These are phyloP conservation scores for Siphlonurus alternatus DNA, from an alignment of 2,888 invertebrate species.

Conservation along the genomic window DNA sequence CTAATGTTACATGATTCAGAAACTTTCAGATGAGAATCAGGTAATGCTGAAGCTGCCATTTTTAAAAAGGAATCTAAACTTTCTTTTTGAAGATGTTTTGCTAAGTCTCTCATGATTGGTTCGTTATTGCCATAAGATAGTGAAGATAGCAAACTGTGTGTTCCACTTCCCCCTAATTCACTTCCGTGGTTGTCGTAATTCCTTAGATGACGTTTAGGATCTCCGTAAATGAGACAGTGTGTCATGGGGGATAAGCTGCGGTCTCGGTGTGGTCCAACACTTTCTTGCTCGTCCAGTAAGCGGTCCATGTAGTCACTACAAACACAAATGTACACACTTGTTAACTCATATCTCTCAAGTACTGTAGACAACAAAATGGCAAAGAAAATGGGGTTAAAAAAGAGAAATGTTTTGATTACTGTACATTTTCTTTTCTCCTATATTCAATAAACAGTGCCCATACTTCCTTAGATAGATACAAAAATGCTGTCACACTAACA, in stretches of 20 bases:
- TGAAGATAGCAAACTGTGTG: constrained; percentile 6
- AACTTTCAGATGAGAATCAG: not conserved
- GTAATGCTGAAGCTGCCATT: constrained; percentile 13
- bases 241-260: constrained; percentile 54
- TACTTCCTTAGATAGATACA: not conserved
- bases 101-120: constrained; percentile 14
- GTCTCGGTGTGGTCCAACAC: constrained; percentile 24
- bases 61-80: constrained; percentile 17
- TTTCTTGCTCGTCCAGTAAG: constrained; percentile 72
- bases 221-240: constrained; percentile 30
- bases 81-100: constrained; percentile 17
- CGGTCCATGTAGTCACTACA: constrained; percentile 77
- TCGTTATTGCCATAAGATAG: not conserved
- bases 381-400: not conserved
- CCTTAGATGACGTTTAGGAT: constrained; percentile 25
- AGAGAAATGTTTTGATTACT: not conserved
- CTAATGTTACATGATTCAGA: too few species aligned
- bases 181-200: constrained; percentile 10
- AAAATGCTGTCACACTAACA: too few species aligned
- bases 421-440: not conserved
- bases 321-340: constrained; percentile 13
- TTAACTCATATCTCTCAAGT: too few species aligned
- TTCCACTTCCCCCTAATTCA: constrained; percentile 4
- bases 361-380: not conserved
- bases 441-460: not conserved